Conservation (phyloP, 2,113 vertebrate genomes). For the Coturnix japonica region DNA sequence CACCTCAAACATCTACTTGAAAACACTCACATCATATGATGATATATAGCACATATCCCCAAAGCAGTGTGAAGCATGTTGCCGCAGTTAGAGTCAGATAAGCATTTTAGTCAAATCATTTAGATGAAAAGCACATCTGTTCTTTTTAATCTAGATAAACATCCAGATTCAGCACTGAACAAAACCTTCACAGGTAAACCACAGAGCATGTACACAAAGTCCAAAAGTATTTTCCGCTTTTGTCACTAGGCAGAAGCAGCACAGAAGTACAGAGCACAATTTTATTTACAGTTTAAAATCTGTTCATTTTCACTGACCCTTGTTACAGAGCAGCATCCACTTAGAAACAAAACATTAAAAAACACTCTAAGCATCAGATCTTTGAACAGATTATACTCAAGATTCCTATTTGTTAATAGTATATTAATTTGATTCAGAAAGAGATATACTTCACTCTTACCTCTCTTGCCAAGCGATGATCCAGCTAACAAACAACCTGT, state of each 20-base stretch:
- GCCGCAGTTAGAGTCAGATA: neutral
- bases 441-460: conserved; percentile 69
- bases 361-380: neutral
- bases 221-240: neutral
- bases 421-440: neutral
- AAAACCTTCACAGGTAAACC: neutral
- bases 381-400: neutral
- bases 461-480: conserved; percentile 95
- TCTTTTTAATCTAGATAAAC: neutral
- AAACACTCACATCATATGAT: neutral
- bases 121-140: neutral
- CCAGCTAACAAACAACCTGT: conserved; percentile 95
- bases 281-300: neutral
- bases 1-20: neutral
- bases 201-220: neutral
- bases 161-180: neutral
- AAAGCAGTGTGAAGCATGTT: neutral
- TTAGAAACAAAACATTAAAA: neutral
- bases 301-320: neutral
- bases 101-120: neutral
- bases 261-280: neutral
- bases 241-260: neutral
- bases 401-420: neutral
- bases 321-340: neutral
- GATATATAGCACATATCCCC: neutral